phyloP scores from a whole-genome alignment of 2,888 invertebrate species.

The Athrips mouffetella region DNA sequence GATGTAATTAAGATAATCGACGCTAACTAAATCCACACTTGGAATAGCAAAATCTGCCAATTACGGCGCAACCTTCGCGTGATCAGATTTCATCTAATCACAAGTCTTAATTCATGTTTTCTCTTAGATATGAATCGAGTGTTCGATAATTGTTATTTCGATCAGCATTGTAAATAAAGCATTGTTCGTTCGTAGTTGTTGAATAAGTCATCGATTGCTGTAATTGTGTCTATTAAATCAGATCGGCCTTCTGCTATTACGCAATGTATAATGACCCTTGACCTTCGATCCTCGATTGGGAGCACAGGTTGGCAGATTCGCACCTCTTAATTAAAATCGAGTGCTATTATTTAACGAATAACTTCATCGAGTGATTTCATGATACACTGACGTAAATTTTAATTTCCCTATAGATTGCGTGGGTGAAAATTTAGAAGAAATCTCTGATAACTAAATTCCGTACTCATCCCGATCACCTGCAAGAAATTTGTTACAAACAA shows the following conservation, averaged over 20 bases:
- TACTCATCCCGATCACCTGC: too few species aligned
- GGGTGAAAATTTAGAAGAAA: not conserved
- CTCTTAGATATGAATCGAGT: not conserved
- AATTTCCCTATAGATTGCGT: not conserved
- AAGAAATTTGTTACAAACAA: too few species aligned
- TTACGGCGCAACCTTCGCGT: slow-evolving; percentile 37
- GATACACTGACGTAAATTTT: not conserved
- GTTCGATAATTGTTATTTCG: not conserved
- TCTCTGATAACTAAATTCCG: too few species aligned
- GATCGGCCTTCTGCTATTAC: slow-evolving; percentile 20
- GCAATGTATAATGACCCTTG: slow-evolving; percentile 22
- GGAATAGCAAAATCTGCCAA: slow-evolving; percentile 31
- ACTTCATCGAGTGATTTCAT: slow-evolving; percentile 1
- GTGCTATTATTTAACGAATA: slow-evolving; percentile 2
- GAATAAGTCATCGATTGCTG: not conserved
- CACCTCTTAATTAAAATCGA: not conserved
- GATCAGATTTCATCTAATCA: slow-evolving; percentile 21
- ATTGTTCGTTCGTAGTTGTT: too few species aligned
- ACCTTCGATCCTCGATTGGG: slow-evolving; percentile 7
- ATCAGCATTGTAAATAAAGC: not conserved
- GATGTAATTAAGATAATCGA: slow-evolving; percentile 30
- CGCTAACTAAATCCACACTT: slow-evolving; percentile 20
- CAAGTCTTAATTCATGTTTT: slow-evolving; percentile 4
- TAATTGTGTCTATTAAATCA: slow-evolving; percentile 10
- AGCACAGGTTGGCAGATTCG: slow-evolving; percentile 1